phyloP scores from a whole-genome alignment of 2,888 invertebrate species.

The Pandemis cinnamomeana region DNA sequence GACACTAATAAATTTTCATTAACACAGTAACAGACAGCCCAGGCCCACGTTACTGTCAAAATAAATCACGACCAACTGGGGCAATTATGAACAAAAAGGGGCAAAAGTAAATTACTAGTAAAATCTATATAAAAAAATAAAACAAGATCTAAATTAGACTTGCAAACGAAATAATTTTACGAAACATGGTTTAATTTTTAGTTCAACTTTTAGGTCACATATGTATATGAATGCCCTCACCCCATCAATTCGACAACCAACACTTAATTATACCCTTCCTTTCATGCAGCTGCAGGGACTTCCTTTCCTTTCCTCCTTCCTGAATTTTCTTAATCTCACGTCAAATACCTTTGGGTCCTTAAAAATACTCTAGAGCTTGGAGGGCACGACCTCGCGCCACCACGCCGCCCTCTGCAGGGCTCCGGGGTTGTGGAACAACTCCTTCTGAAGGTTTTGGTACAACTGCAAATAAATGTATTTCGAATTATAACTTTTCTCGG shows the following conservation, averaged over 20 bases:
- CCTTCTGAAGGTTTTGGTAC: slow-evolving; percentile 84
- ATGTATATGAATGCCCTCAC: background rate
- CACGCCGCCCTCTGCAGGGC: slow-evolving; percentile 86
- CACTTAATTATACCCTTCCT: background rate
- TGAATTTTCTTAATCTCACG: background rate
- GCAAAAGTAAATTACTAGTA: background rate
- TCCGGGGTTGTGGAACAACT: slow-evolving; percentile 85
- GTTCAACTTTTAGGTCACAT: background rate
- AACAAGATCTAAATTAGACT: too few relatives aligned
- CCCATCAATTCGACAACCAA: background rate
- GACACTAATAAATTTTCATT: background rate
- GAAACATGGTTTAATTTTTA: background rate
- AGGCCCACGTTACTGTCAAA: background rate
- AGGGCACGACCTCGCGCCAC: slow-evolving; percentile 77
- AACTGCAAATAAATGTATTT: background rate
- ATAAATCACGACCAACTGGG: background rate
- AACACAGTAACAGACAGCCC: background rate
- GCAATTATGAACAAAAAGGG: background rate
- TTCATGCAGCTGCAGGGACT: background rate
- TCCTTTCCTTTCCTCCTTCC: background rate
- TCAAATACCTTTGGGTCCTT: background rate
- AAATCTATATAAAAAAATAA: too few relatives aligned
- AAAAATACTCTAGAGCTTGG: slow-evolving; percentile 30
- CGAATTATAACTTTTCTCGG: too few relatives aligned
- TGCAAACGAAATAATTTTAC: too few relatives aligned